Base-by-base conservation (phyloP, 2,888 invertebrate genomes). In the Calameuta pallipes region DNA sequence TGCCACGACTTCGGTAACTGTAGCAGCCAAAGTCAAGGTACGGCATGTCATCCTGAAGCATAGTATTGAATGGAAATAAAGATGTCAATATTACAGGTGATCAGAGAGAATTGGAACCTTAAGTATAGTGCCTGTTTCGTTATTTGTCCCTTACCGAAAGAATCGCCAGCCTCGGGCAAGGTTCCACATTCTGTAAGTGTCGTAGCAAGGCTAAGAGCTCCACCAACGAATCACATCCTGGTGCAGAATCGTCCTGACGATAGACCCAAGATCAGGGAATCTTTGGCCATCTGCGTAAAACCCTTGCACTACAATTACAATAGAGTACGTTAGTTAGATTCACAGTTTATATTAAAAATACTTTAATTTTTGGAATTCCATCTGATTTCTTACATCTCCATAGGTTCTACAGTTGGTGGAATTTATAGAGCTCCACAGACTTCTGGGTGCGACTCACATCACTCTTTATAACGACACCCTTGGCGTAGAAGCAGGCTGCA, bases 41-140 rank as follows among this genome's bases (percentile, higher is more conserved):
- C 11, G n/a, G 11, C 31, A 56, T 9, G 56, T 56, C 23, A 23
- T 56, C 23, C 6, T 56, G 56, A 23, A 69, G 30, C 23, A 73
- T 76, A 73, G 3, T 12, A 23, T 13, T 31, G 31, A 76, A 78
- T 12, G 35, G 11, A 35, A 23, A 30, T 31, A 74, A 37, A 79
- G 56, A 56, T 56, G 71, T 34, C 11, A 31, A 71, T 11, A 31
- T 71, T 71, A 71, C 71, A 95, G 96, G 95, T 97, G 4, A 98
- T 98, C 79, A 94, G 97, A 34, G 98, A 98, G 90, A 98, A 98
- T 90, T 98, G 98, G 98, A 98, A 97, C 90, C 92, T 98, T 36
- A 97, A 97, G 89, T 98, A 97, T 92, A 97, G 97, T 89, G 98
- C 98, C 12, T 96, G 96, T 86, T 98, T 97, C 90, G 94, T 98